These are phyloP conservation scores for Lasioglossum marginatum DNA, from an alignment of 2,888 invertebrate genomes.

Conservation along the genomic window DNA sequence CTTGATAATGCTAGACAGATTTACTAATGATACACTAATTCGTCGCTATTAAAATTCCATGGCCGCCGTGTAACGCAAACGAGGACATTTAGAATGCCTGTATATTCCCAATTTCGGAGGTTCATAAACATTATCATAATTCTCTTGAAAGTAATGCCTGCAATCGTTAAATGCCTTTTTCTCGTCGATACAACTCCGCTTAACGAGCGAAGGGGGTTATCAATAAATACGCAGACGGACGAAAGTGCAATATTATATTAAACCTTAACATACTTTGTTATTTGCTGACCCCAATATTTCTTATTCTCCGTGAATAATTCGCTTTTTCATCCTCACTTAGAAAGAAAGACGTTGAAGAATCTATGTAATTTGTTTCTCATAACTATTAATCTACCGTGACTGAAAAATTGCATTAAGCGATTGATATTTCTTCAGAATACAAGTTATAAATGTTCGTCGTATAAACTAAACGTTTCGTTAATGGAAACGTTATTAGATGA, in stretches of 20 bases:
- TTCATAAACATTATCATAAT: background rate
- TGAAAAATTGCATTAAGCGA: background rate
- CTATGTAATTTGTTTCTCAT: background rate
- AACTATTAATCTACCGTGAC: background rate
- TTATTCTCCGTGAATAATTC: background rate
- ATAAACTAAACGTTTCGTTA: background rate
- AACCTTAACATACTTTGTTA: background rate
- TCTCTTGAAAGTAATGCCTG: background rate
- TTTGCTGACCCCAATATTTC: background rate
- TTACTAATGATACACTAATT: conserved; percentile 33
- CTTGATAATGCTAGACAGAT: conserved; percentile 33
- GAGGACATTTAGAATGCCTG: background rate
- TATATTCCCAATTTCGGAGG: conserved; percentile 1
- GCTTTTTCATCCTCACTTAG: background rate
- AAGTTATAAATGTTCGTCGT: background rate
- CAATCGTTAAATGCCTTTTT: background rate
- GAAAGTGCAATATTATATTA: background rate
- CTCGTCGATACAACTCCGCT: background rate
- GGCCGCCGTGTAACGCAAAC: conserved; percentile 23
- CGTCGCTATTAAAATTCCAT: conserved; percentile 36
- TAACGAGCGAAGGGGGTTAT: background rate
- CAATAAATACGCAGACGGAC: background rate
- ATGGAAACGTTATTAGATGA: background rate
- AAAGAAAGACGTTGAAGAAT: background rate
- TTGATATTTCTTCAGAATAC: background rate